Evolutionary conservation across 2,797 vertebrate genomes (phyloP).

Genomic region (Bradypodion pumilum): DNA sequence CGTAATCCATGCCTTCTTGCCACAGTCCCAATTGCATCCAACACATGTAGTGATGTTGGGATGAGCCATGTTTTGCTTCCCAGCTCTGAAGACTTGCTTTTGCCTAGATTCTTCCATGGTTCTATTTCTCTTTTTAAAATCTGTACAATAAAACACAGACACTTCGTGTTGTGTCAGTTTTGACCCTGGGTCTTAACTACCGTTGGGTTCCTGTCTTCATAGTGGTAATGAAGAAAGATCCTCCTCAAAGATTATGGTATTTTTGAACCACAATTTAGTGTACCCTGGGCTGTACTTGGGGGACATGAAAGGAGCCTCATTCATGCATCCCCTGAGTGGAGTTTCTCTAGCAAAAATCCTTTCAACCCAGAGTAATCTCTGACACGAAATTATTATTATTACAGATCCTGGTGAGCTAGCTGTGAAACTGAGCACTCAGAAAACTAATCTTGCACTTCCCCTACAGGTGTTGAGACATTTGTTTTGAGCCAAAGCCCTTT

Average conservation of each 20-base stretch:
- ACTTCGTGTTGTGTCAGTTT: neutral
- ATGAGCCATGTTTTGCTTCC: neutral
- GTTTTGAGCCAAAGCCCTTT: conserved; percentile 2
- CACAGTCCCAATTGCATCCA: too few species aligned
- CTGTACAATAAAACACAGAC: neutral
- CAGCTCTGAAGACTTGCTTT: neutral
- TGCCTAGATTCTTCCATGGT: neutral
- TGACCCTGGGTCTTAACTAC: neutral
- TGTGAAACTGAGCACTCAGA: neutral
- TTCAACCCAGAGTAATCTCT: too few species aligned
- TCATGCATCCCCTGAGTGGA: too few species aligned
- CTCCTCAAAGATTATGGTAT: too few species aligned
- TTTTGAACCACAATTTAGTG: too few species aligned
- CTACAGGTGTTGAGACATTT: neutral
- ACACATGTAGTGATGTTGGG: too few species aligned
- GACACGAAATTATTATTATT: conserved; percentile 28
- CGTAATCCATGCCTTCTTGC: too few species aligned
- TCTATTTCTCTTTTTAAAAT: neutral
- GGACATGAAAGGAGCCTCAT: too few species aligned
- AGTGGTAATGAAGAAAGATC: too few species aligned
- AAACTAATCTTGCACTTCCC: neutral
- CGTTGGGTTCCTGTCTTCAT: neutral
- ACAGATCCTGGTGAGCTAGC: conserved; percentile 26
- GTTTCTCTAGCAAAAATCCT: too few species aligned
- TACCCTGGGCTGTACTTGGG: too few species aligned